Evolutionary conservation across 2,113 vertebrate genomes (phyloP).

Genomic region (Alethe diademata): DNA sequence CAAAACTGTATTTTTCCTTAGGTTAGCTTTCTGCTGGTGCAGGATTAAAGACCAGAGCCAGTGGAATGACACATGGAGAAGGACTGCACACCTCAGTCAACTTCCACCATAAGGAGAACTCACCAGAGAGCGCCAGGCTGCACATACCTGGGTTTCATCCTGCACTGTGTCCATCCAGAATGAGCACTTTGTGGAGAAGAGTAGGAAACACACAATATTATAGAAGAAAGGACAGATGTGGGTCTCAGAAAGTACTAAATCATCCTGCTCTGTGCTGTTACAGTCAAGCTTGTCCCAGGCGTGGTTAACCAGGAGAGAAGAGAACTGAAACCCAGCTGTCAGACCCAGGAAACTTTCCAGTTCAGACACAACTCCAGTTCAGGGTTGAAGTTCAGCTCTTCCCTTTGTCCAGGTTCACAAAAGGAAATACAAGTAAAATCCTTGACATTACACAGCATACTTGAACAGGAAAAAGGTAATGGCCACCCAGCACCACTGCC

Average conservation of each 20-base stretch:
- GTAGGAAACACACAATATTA: neutral
- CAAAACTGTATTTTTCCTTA: neutral
- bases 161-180: fast-evolving
- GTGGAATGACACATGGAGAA: neutral
- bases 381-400: neutral
- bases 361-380: neutral
- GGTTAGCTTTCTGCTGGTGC: neutral
- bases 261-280: neutral
- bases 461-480: neutral
- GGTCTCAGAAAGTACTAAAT: neutral
- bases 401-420: neutral
- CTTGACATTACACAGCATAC: neutral
- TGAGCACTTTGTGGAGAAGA: neutral
- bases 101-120: neutral
- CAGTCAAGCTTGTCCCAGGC: neutral
- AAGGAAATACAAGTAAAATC: neutral
- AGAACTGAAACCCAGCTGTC: neutral
- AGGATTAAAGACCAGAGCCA: neutral
- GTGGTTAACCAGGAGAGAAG: neutral
- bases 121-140: neutral
- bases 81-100: neutral
- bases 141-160: neutral
- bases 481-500: neutral
- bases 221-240: neutral
- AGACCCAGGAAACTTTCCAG: neutral